phyloP scores from a whole-genome alignment of 2,888 invertebrate species.

The Drosophila mimica region DNA sequence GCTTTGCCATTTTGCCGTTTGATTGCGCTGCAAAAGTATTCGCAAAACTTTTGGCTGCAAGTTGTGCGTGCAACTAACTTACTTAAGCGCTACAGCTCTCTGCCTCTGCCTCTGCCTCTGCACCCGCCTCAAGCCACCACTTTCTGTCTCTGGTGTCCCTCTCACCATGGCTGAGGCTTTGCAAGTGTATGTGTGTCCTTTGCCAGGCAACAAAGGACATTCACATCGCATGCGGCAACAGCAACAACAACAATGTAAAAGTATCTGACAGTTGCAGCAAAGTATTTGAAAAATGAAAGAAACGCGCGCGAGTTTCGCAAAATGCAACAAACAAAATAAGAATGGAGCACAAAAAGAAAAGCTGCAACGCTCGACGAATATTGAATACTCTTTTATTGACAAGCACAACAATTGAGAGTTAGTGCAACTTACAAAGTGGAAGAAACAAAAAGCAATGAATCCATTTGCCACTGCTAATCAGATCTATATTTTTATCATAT shows the following conservation, averaged over 20 bases:
- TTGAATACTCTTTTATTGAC: constrained; percentile 12
- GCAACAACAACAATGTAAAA: constrained; percentile 39
- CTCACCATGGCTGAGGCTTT: background rate
- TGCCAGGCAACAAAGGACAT: constrained; percentile 77
- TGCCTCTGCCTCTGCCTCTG: background rate
- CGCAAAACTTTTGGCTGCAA: constrained; percentile 54
- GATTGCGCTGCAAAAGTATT: constrained; percentile 47
- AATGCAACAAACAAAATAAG: constrained; percentile 9
- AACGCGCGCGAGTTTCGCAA: constrained; percentile 44
- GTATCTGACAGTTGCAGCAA: constrained; percentile 76
- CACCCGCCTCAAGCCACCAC: background rate
- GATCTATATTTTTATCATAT: background rate
- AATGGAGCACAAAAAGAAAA: background rate
- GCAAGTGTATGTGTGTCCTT: constrained; percentile 64
- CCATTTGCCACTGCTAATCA: background rate
- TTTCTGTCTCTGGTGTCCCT: background rate
- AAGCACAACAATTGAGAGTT: no score
- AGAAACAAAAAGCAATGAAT: background rate
- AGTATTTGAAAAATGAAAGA: constrained; percentile 77
- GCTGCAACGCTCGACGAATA: background rate
- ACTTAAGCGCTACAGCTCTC: constrained; percentile 33
- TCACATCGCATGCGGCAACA: constrained; percentile 65
- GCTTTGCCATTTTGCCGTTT: constrained; percentile 63
- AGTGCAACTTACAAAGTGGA: background rate
- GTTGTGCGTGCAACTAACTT: constrained; percentile 67